A percentile compares a stretch with the other conserved stretches of the same genome.
Evolutionary conservation across 2,113 vertebrate species (phyloP).

Genomic region (Engraulis encrasicolus): DNA sequence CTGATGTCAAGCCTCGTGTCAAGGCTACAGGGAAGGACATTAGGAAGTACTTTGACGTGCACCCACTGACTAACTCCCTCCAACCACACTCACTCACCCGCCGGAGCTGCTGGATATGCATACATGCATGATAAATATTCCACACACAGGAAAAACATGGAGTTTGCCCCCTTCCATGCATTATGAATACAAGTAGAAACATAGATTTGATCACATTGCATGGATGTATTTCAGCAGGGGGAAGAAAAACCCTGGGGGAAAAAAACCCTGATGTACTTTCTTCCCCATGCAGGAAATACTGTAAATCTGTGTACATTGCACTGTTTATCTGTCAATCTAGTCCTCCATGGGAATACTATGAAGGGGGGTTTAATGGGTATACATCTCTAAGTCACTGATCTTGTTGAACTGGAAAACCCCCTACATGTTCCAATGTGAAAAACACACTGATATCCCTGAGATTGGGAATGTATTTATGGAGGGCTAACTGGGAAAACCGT

Average conservation of each 20-base stretch:
- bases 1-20: too few species aligned
- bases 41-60: too few species aligned
- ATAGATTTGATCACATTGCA: too few species aligned
- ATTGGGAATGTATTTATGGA: neutral
- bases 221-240: too few species aligned
- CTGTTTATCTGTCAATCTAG: neutral
- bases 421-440: neutral
- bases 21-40: too few species aligned
- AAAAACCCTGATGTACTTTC: neutral
- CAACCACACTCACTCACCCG: too few species aligned
- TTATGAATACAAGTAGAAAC: too few species aligned
- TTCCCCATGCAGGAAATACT: neutral
- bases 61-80: too few species aligned
- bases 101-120: neutral
- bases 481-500: neutral
- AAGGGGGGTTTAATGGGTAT: too few species aligned
- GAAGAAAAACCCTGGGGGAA: too few species aligned
- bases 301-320: neutral
- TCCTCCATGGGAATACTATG: neutral
- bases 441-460: neutral
- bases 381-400: neutral
- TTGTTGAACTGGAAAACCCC: neutral
- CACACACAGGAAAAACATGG: neutral
- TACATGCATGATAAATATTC: neutral
- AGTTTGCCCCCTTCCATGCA: neutral